Evolutionary conservation across 2,797 vertebrate species (phyloP).

Genomic region (Hypotaenidia philippensis): DNA sequence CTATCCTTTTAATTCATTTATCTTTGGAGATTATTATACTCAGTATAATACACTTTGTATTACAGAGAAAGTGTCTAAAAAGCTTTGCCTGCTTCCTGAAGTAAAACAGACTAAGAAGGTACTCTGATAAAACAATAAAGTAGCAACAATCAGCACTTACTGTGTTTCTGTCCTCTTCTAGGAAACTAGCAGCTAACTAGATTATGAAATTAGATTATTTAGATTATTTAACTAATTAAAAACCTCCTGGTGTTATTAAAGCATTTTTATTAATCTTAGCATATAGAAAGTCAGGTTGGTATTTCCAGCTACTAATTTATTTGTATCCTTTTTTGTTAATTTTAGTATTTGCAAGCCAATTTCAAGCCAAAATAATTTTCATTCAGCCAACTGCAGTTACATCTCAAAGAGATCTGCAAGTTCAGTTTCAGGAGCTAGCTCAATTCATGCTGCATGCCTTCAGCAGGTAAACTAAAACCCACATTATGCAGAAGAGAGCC

Average conservation of each 20-base stretch:
- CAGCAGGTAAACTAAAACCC: not conserved
- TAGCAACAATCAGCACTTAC: not conserved
- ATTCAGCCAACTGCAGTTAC: not conserved
- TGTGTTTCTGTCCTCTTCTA: not conserved
- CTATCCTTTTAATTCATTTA: conserved; percentile 32
- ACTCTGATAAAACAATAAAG: not conserved
- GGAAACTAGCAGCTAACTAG: not conserved
- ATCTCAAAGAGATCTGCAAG: not conserved
- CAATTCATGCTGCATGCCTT: not conserved
- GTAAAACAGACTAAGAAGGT: not conserved
- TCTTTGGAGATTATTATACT: not conserved
- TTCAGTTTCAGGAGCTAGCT: not conserved
- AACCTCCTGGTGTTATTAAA: not conserved
- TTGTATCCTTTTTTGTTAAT: not conserved
- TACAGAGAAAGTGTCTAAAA: not conserved
- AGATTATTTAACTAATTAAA: not conserved
- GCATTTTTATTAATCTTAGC: not conserved
- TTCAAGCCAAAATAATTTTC: not conserved
- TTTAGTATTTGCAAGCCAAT: not conserved
- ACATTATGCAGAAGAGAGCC: fast-evolving
- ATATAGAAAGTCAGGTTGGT: not conserved
- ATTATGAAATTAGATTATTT: not conserved
- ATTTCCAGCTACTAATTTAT: not conserved
- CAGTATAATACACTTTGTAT: not conserved
- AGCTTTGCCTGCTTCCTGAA: not conserved